These are phyloP conservation scores for Poeciliopsis gracilis DNA, from an alignment of 2,797 vertebrate genomes.

Conservation along the genomic window DNA sequence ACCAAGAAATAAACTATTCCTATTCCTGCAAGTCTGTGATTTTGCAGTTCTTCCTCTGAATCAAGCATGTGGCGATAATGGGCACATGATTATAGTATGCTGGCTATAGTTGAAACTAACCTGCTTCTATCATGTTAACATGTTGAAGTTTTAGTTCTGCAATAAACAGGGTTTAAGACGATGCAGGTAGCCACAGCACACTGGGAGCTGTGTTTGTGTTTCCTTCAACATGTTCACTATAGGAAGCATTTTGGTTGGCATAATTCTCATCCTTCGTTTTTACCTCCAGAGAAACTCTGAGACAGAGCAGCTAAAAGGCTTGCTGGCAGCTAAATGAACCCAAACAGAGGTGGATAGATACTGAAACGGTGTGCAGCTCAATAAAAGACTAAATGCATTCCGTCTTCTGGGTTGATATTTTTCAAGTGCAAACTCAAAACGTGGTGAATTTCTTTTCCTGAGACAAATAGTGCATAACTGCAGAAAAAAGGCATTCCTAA, in stretches of 20 bases:
- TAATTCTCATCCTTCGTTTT: conserved; percentile 54
- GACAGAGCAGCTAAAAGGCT: conserved; percentile 70
- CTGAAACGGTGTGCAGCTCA: conserved; percentile 57
- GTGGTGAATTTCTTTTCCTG: conserved; percentile 48
- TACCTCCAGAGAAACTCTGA: conserved; percentile 44
- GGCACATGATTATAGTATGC: not conserved
- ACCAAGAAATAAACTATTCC: not conserved
- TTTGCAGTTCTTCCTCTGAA: not conserved
- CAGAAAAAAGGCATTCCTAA: conserved; percentile 69
- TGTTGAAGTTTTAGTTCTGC: conserved; percentile 19
- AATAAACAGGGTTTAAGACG: conserved; percentile 32
- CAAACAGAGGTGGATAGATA: conserved; percentile 62
- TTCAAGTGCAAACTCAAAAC: conserved; percentile 56
- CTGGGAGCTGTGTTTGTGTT: conserved; percentile 49
- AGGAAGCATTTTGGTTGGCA: conserved; percentile 64
- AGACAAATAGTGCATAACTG: conserved; percentile 67
- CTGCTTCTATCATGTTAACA: conserved; percentile 7
- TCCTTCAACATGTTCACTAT: conserved; percentile 58
- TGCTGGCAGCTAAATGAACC: conserved; percentile 72
- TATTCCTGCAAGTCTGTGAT: not conserved
- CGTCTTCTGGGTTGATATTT: conserved; percentile 52
- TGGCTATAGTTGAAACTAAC: not conserved
- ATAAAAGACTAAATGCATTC: conserved; percentile 66
- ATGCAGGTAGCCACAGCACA: conserved; percentile 46
- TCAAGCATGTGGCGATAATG: not conserved